Base-by-base conservation (phyloP, 2,797 vertebrate species). In the Cynodonichthys magdalenae region DNA sequence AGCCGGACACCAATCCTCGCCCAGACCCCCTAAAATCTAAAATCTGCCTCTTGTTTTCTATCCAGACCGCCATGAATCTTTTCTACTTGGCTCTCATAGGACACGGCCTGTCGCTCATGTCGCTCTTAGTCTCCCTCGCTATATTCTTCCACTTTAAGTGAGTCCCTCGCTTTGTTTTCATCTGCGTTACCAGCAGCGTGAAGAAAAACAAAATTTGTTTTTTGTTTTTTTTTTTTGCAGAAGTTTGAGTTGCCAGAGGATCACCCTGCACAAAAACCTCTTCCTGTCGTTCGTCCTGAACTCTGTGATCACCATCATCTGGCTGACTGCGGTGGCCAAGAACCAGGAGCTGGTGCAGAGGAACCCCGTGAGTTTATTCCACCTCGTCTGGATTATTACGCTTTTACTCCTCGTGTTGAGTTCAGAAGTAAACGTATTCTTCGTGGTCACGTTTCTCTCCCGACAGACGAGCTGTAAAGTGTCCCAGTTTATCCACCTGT, bases 61-160 rank as follows among this genome's bases (percentile, higher is more conserved):
- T 92, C 48, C 89, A 99, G 97, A 99, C 96, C 0, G 97, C 97
- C 20, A 90, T 98, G 92, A 99, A 99, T 86, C 90, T 97, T 59
- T 95, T 96, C 83, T 99, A 99, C 88, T 87, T 99, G 74, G 94
- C 96, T 17, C 94, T 98, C 69, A 99, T 99, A 0, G 97, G 97
- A 88, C 97, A 99, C 0, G 96, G 96, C 27, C 89, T 99, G 47
- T 99, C 97, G 0, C 91, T 99, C 81, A 93, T 89, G 39, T 97
- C 97, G 0, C 91, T 99, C 71, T 87, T 97, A 54, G 90, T 98
- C 84, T 99, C 97, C 17, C 95, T 99, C 24, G 94, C 89, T 63
- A 99, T 99, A 87, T 99, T 99, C 91, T 97, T 96, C 87, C 96
- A 98, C 87, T 99, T 99, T 90, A 98, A 96, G 97, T 99, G 92